These are phyloP conservation scores for Brachyhypopomus gauderio DNA, from an alignment of 2,113 vertebrate species.

Conservation along the genomic window DNA sequence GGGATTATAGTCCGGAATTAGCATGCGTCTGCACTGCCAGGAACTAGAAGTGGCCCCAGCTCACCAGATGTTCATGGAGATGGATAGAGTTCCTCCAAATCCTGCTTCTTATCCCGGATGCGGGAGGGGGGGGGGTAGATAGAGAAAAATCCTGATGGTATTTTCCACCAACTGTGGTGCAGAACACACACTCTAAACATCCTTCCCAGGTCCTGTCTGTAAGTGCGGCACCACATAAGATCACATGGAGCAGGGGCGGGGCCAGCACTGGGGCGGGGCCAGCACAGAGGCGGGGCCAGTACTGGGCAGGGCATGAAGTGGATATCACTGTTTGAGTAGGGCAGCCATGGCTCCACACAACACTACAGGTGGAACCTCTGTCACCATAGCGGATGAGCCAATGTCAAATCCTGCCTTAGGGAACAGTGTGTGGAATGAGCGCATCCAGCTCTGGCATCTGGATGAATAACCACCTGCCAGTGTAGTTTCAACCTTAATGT, in stretches of 20 bases:
- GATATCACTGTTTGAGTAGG: slow-evolving; percentile 30
- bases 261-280: too few species aligned
- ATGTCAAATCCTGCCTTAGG: slow-evolving; percentile 11
- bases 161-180: slow-evolving; percentile 62
- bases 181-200: slow-evolving; percentile 50
- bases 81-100: slow-evolving; percentile 46
- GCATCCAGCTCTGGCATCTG: background rate
- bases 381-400: slow-evolving; percentile 7
- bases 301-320: slow-evolving; percentile 57
- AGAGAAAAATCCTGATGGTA: slow-evolving; percentile 51
- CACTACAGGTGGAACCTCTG: slow-evolving; percentile 10
- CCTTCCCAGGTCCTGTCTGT: slow-evolving; percentile 35
- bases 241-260: too few species aligned
- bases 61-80: slow-evolving; percentile 31
- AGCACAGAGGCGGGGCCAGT: too few species aligned
- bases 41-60: background rate
- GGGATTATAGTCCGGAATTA: slow-evolving; percentile 40
- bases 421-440: background rate
- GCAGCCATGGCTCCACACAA: slow-evolving; percentile 36
- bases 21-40: slow-evolving; percentile 31
- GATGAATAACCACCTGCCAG: background rate
- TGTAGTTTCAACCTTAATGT: slow-evolving; percentile 1
- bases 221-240: too few species aligned
- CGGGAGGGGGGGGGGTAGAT: background rate
- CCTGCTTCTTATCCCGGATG: slow-evolving; percentile 57